Percentiles rank a stretch among this genome's conserved stretches.
Conservation (phyloP, 2,797 vertebrate genomes). For the Esox masquinongy region DNA sequence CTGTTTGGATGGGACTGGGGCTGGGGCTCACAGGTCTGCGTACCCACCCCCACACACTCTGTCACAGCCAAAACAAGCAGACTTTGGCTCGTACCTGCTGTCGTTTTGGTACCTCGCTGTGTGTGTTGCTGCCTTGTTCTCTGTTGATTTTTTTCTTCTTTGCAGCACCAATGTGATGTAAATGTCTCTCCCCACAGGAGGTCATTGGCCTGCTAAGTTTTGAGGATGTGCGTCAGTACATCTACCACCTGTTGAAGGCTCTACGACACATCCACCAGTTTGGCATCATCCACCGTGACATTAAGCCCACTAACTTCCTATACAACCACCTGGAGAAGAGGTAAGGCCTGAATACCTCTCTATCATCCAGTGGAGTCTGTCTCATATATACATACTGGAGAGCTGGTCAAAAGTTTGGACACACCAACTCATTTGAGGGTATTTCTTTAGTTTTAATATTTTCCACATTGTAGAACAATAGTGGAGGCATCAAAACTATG, state of each 20-base stretch:
- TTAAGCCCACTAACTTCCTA: slow-evolving; percentile 82
- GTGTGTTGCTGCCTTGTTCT: not conserved
- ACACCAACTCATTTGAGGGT: too few species aligned
- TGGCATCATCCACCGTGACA: slow-evolving; percentile 96
- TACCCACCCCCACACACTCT: too few species aligned
- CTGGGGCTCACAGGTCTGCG: too few species aligned
- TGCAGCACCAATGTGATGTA: not conserved
- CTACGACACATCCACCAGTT: slow-evolving; percentile 92
- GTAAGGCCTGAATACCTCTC: slow-evolving; percentile 63
- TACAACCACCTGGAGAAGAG: slow-evolving; percentile 83
- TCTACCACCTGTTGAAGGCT: slow-evolving; percentile 91
- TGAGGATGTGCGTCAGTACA: slow-evolving; percentile 91
- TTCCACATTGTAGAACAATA: too few species aligned
- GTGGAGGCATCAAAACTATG: too few species aligned
- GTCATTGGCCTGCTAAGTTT: slow-evolving; percentile 86
- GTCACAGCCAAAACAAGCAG: too few species aligned
- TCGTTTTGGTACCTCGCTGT: not conserved
- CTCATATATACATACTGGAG: not conserved
- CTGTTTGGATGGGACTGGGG: not conserved
- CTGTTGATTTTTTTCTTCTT: not conserved
- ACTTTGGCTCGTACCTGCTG: too few species aligned
- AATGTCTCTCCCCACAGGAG: slow-evolving; percentile 77
- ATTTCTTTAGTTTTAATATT: too few species aligned
- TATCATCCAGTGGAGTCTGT: not conserved
- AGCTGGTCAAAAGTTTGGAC: too few species aligned